Conservation (phyloP, 2,113 vertebrate genomes). For the Nycticryphes semicollaris region DNA sequence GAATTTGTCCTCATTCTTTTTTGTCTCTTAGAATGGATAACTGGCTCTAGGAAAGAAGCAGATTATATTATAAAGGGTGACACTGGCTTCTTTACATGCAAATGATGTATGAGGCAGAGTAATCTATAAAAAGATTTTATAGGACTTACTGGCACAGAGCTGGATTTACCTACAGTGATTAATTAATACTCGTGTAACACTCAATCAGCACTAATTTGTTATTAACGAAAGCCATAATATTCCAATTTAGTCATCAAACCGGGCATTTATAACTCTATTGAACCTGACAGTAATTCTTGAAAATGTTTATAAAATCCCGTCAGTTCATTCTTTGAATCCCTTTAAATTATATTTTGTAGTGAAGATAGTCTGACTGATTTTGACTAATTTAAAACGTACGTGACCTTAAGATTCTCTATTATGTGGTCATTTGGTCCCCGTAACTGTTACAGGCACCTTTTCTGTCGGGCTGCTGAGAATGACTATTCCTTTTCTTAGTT, state of each 20-base stretch:
- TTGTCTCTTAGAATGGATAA: not conserved
- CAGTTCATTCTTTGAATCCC: constrained; percentile 18
- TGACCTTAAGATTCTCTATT: not conserved
- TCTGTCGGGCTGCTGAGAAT: not conserved
- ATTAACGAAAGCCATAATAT: constrained; percentile 65
- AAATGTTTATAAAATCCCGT: constrained; percentile 63
- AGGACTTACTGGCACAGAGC: constrained; percentile 36
- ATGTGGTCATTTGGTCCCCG: not conserved
- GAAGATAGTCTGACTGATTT: not conserved
- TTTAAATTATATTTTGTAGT: not conserved
- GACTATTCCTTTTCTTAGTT: not conserved
- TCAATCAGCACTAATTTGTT: constrained; percentile 54
- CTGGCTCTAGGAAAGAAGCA: not conserved
- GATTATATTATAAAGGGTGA: not conserved
- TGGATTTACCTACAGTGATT: constrained; percentile 66
- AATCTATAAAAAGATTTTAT: not conserved
- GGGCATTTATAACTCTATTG: constrained; percentile 53
- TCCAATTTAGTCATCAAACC: constrained; percentile 68
- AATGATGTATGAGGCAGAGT: not conserved
- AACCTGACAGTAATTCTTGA: constrained; percentile 59
- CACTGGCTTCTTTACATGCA: not conserved
- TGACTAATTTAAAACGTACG: not conserved
- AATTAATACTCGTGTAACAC: constrained; percentile 61
- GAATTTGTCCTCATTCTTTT: not conserved
- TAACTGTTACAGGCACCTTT: not conserved